Conservation (phyloP, 1,140 invertebrate species). For the Subanguina moxae region DNA sequence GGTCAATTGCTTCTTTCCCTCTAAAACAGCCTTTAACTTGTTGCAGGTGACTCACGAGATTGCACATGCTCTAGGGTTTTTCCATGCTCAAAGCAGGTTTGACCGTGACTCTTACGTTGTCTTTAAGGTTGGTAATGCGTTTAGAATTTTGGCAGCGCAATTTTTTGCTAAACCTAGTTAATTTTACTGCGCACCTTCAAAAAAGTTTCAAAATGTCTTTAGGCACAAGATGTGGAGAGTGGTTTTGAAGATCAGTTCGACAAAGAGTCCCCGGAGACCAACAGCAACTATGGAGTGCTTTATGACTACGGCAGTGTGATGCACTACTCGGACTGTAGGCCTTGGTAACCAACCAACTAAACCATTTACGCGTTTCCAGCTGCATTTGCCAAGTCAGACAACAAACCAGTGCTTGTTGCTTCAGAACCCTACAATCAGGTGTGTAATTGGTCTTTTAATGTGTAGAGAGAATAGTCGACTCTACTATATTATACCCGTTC, state of each 20-base stretch:
- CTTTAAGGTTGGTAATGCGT: slow-evolving; percentile 6
- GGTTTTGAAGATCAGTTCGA: slow-evolving; percentile 16
- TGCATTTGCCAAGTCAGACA: slow-evolving; percentile 13
- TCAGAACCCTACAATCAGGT: slow-evolving; percentile 25
- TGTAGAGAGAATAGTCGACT: no score
- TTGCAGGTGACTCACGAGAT: slow-evolving; percentile 26
- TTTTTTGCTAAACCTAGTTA: background rate
- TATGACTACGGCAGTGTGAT: slow-evolving; percentile 19
- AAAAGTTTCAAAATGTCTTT: background rate
- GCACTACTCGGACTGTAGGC: background rate
- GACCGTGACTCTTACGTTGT: slow-evolving; percentile 23
- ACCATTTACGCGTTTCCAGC: background rate
- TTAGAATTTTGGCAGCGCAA: background rate
- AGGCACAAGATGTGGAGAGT: background rate
- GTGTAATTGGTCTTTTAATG: no score
- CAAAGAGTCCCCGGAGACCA: slow-evolving; percentile 17
- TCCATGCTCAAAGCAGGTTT: slow-evolving; percentile 18
- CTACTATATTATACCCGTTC: no score
- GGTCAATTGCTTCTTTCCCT: background rate
- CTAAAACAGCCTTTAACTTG: slow-evolving; percentile 6
- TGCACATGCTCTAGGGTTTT: slow-evolving; percentile 29
- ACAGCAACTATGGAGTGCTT: slow-evolving; percentile 17
- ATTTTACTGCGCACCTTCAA: background rate
- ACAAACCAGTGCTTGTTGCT: slow-evolving; percentile 19
- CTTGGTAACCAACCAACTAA: background rate